These are phyloP conservation scores for Romanogobio albipinnatus DNA, from an alignment of 2,113 vertebrate genomes.

Conservation along the genomic window DNA sequence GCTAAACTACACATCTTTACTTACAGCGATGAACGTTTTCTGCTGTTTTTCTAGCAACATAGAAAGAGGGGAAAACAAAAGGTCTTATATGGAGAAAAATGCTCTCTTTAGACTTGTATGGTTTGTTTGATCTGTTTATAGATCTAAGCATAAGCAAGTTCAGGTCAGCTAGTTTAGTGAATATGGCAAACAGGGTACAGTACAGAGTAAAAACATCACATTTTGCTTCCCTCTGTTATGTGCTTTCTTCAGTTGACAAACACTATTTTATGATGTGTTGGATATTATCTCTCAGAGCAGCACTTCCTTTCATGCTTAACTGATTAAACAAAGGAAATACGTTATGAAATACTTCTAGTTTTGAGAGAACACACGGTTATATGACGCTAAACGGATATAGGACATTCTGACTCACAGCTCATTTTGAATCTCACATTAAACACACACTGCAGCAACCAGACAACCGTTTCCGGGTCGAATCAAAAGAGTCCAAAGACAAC, in stretches of 20 bases:
- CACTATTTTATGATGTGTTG: not conserved
- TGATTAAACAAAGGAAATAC: constrained; percentile 20
- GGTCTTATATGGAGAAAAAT: not conserved
- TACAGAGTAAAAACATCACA: not conserved
- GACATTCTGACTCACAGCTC: not conserved
- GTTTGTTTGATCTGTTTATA: too few species aligned
- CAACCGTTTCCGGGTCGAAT: constrained; percentile 21
- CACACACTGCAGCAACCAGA: not conserved
- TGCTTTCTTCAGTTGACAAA: not conserved
- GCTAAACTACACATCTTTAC: constrained; percentile 55
- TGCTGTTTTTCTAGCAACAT: constrained; percentile 55
- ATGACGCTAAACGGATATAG: not conserved
- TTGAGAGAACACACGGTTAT: not conserved
- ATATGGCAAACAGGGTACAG: not conserved
- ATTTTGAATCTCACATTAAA: not conserved
- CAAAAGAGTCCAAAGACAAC: not conserved
- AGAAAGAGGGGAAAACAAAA: constrained; percentile 36
- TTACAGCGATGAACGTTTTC: constrained; percentile 52
- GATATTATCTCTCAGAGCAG: constrained; percentile 35
- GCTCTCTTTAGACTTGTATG: not conserved
- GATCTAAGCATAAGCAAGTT: not conserved
- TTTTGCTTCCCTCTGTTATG: not conserved
- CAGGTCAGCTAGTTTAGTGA: not conserved
- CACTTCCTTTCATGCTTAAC: constrained; percentile 31
- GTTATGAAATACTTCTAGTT: not conserved